Evolutionary conservation across 2,888 invertebrate genomes (phyloP), one percentile per base, ranked within the genome.

Genomic region (Caradrina clavipalpis): DNA sequence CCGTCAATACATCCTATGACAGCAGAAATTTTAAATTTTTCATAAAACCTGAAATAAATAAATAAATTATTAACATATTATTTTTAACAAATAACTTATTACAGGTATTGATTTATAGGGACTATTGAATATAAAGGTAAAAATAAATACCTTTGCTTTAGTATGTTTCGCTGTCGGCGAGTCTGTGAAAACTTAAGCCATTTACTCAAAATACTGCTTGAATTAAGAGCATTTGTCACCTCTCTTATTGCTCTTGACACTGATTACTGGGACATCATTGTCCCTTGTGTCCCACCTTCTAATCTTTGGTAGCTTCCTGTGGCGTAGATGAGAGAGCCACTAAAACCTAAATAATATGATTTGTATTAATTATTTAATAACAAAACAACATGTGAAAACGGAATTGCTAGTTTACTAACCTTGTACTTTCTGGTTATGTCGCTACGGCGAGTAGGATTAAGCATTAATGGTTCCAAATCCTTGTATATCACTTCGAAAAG

Each of bases 181-280:
- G 47, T 47, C 26, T 15, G n/a, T 47, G 26, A 47, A 49, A 59
- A 49, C 15, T 47, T 59, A 15, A 19, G 47, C 47, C 19, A 59
- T 31, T 59, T 49, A 1, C 15, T 49, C 6, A 31, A 49, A 19
- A 49, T 59, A 31, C 19, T 0, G 0, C 15, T 26, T 6, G 31
- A 35, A 19, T 35, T 35, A 5, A 35, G 19, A 19, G 35, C 31
- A 35, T 45, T 45, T n/a, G 15, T 19, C 4, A 26, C 26, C n/a
- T 13, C n/a, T 15, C 59, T 1, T 31, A 59, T 19, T 49, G 59
- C 49, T 31, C 59, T 49, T 0, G 49, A 59, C 10, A 49, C 31
- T 17, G 59, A 35, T 21, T 59, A 31, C 49, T 65, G 65, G 31
- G 58, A 65, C 58, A 65, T 65, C 58, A 65, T 58, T 58, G 65